These are phyloP conservation scores for Oscheius onirici DNA, from an alignment of 2,888 invertebrate species.

Conservation along the genomic window DNA sequence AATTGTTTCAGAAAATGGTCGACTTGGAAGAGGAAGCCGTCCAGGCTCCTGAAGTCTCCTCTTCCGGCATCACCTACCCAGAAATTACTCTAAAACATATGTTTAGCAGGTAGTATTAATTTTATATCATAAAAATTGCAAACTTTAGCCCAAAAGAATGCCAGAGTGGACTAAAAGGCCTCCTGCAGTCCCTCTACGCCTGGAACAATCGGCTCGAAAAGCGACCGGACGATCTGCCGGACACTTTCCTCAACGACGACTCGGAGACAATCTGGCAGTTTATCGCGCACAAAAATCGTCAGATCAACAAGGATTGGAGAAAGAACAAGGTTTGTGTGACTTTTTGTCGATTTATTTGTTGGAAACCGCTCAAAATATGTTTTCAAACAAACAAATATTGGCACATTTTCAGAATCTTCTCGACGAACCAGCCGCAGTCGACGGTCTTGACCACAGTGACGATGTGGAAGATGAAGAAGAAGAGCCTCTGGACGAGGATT, in stretches of 20 bases:
- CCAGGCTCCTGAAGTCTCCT: not conserved
- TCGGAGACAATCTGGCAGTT: conserved; percentile 44
- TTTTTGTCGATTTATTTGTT: not conserved
- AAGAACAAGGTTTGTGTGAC: conserved; percentile 29
- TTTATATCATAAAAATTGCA: not conserved
- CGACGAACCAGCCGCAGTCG: conserved; percentile 9
- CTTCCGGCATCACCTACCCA: not conserved
- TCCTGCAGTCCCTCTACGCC: conserved; percentile 25
- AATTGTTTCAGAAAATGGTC: not conserved
- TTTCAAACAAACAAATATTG: too few relatives aligned
- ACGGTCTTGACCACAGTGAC: conserved; percentile 17
- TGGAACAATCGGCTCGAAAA: not conserved
- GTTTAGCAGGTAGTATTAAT: conserved; percentile 2
- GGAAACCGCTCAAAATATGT: too few relatives aligned
- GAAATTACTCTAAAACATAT: conserved; percentile 1
- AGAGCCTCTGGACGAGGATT: not conserved
- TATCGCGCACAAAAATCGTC: conserved; percentile 34
- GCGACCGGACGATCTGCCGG: conserved; percentile 30
- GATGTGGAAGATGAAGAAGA: conserved; percentile 35
- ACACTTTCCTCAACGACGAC: conserved; percentile 27
- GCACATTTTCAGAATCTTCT: conserved; percentile 3
- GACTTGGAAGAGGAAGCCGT: not conserved
- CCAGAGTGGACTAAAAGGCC: too few relatives aligned
- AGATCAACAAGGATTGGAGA: conserved; percentile 37
- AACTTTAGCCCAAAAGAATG: not conserved